Base-by-base conservation (phyloP, 2,113 vertebrate species). In the Muntiacus muntjak region DNA sequence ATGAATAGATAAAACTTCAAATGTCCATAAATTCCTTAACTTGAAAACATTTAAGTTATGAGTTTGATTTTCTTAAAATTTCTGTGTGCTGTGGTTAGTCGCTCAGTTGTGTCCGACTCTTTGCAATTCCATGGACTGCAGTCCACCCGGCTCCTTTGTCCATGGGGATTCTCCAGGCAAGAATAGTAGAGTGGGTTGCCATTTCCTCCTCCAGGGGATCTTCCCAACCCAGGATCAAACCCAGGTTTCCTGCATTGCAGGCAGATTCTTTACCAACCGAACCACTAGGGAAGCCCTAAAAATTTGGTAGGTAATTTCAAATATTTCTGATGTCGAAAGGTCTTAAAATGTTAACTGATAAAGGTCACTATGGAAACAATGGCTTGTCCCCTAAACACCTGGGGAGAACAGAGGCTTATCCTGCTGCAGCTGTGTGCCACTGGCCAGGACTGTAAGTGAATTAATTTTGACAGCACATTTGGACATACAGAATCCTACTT, bases 371-470 rank as follows among this genome's bases (percentile, higher is more conserved):
- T 21, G 19, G 62, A 23, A 30, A 9, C 21, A 6, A 2, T 11
- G 36, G 7, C 13, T 25, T 36, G 4, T 11, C 12, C 83, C 33
- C 52, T 9, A 23, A 12, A 62, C 14, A 6, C 54, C n/a, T 43
- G 45, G 40, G 43, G 26, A 28, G 21, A 13, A 45, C 3, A 6
- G 54, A 26, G 26, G 25, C 17, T 33, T 1, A 2, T 81, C 47
- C 17, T 16, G n/a, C 7, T 67, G 36, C 28, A 6, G 12, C 0
- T 33, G 6, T 13, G 9, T 30, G 26, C 28, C 8, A 40, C 0
- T 33, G n/a, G 45, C 12, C 26, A 33, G 21, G 52, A n/a, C 23
- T 23, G 12, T 6, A 4, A 4, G n/a, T 33, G 43, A 28, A 14
- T 45, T 36, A 23, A 26, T 62, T 43, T 15, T 47, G 47, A 19